Percentiles rank a stretch among this genome's conserved stretches.
phyloP scores from a whole-genome alignment of 2,113 vertebrate genomes.

The Panthera leo region DNA sequence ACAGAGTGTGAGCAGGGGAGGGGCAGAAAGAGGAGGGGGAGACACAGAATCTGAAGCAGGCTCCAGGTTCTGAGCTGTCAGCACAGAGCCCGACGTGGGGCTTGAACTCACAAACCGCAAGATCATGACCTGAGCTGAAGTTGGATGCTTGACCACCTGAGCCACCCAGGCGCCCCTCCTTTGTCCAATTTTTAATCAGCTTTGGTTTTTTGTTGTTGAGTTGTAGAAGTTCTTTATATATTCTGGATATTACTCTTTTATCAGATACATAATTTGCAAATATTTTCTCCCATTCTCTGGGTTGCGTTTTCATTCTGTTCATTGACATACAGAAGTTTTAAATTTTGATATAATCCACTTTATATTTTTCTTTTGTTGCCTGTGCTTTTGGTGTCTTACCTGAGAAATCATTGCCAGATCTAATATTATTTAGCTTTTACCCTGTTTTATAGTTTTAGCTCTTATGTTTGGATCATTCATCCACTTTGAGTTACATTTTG shows the following conservation, averaged over 20 bases:
- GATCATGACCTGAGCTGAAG: too few relatives aligned
- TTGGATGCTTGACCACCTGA: too few relatives aligned
- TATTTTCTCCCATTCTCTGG: slow-evolving; percentile 13
- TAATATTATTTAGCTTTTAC: neutral
- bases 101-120: too few relatives aligned
- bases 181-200: neutral
- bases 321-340: neutral
- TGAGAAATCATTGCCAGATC: neutral
- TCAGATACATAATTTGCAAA: neutral
- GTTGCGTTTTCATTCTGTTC: neutral
- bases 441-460: neutral
- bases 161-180: neutral
- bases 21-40: too few relatives aligned
- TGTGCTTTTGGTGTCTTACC: neutral
- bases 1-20: too few relatives aligned
- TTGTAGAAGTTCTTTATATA: neutral
- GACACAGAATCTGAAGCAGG: too few relatives aligned
- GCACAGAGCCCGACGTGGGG: too few relatives aligned
- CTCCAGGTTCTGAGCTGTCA: too few relatives aligned
- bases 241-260: neutral
- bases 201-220: neutral
- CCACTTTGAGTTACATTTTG: neutral
- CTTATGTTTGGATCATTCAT: neutral
- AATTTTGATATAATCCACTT: neutral
- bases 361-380: neutral